Percentiles rank a stretch among this genome's conserved stretches.
These are phyloP conservation scores for cat (Felis catus) DNA, from an alignment of 2,113 vertebrate genomes.

Conservation along the genomic window F.catus_Fca126_mat1.0 CM031414.1:81623501-81624000, in stretches of 20 bases:
- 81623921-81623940: too few relatives aligned
- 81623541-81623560: neutral
- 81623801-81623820: slow-evolving; percentile 22
- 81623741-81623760: neutral
- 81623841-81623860: too few relatives aligned
- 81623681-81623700: neutral
- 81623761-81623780: slow-evolving; percentile 44
- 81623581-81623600: neutral
- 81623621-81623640: slow-evolving; percentile 36
- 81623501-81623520: neutral
- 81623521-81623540: neutral
- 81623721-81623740: neutral
- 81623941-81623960: too few relatives aligned
- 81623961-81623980: too few relatives aligned
- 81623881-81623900: too few relatives aligned
- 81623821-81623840: neutral
- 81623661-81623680: neutral
- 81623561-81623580: neutral
- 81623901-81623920: too few relatives aligned
- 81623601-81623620: neutral
- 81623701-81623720: slow-evolving; percentile 25
- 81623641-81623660: neutral
- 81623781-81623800: neutral
- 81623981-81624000: too few relatives aligned
- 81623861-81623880: too few relatives aligned